Evolutionary conservation across 2,797 vertebrate species (phyloP).

Genomic region (Denticeps clupeoides): DNA sequence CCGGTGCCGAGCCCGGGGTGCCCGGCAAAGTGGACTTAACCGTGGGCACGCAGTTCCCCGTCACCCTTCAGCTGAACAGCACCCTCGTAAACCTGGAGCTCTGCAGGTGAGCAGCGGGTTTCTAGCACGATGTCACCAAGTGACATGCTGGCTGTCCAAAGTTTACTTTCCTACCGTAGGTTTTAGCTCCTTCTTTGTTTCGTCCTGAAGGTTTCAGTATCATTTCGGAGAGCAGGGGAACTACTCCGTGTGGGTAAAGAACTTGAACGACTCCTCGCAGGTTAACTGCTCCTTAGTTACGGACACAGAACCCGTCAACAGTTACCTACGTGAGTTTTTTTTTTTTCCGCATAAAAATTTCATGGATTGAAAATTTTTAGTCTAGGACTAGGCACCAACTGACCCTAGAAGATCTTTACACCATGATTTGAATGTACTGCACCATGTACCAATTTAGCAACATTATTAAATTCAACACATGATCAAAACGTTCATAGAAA

Average conservation of each 20-base stretch:
- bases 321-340: conserved; percentile 73
- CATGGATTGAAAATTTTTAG: too few relatives aligned
- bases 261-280: conserved; percentile 25
- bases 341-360: too few relatives aligned
- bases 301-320: conserved; percentile 64
- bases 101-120: conserved; percentile 73
- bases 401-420: too few relatives aligned
- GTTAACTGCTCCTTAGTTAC: conserved; percentile 51
- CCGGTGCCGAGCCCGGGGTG: conserved; percentile 29
- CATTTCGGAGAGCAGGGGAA: conserved; percentile 90
- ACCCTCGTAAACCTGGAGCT: conserved; percentile 40
- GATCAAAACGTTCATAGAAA: too few relatives aligned
- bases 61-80: conserved; percentile 64
- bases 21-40: conserved; percentile 19
- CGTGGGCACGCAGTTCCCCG: conserved; percentile 66
- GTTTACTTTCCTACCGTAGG: not conserved
- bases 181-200: not conserved
- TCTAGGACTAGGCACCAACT: too few relatives aligned
- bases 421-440: too few relatives aligned
- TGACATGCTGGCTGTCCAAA: too few relatives aligned
- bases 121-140: too few relatives aligned
- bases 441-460: too few relatives aligned
- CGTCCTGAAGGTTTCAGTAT: conserved; percentile 68
- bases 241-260: conserved; percentile 81
- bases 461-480: too few relatives aligned